Percentiles rank a stretch among this genome's conserved stretches.
These are phyloP conservation scores for Erythrocercus mccallii DNA, from an alignment of 2,113 vertebrate genomes.

Conservation along the genomic window DNA sequence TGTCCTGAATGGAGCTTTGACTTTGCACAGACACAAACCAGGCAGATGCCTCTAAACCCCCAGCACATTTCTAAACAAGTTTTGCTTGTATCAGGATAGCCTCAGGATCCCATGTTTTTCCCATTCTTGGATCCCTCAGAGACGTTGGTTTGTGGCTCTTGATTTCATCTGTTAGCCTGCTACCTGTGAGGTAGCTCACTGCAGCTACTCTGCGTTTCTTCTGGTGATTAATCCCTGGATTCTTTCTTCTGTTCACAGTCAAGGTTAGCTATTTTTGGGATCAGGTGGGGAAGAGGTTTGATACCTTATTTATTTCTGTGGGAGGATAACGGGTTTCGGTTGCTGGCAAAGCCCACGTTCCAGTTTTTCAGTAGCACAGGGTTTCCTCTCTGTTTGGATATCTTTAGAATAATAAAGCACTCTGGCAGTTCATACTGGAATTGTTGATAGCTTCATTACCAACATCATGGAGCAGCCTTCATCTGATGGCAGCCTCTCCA, in stretches of 20 bases:
- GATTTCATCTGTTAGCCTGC: background rate
- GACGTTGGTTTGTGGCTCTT: background rate
- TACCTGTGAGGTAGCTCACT: background rate
- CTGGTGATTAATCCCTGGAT: background rate
- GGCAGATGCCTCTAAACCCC: background rate
- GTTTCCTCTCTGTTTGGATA: background rate
- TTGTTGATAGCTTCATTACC: background rate
- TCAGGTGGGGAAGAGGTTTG: background rate
- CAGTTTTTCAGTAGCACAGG: background rate
- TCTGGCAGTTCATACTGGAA: background rate
- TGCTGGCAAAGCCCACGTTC: background rate
- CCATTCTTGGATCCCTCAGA: background rate
- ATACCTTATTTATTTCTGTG: rapidly evolving
- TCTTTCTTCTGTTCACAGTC: background rate
- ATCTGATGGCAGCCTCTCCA: background rate
- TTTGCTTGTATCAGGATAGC: background rate
- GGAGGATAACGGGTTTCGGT: background rate
- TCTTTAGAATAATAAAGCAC: background rate
- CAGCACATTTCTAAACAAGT: background rate
- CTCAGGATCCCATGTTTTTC: background rate
- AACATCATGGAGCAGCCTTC: background rate
- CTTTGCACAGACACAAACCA: background rate
- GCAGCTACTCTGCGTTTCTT: background rate
- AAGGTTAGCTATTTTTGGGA: background rate
- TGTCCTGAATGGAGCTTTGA: background rate